These are phyloP conservation scores for Acipenser transmontanus DNA, from an alignment of 2,797 vertebrate species.

Conservation along the genomic window DNA sequence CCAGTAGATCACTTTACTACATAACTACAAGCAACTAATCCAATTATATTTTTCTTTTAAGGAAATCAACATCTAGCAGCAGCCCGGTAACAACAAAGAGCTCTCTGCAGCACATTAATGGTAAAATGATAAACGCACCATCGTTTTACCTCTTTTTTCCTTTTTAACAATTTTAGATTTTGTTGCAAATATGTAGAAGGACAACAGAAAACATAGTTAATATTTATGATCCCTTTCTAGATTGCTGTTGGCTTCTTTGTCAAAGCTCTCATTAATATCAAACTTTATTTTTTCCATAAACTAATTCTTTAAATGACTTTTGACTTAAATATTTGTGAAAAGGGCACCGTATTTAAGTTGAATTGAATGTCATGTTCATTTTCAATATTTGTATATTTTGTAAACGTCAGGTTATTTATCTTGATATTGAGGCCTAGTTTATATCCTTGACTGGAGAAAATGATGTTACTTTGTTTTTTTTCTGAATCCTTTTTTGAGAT, in stretches of 20 bases:
- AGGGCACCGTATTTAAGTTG: too few species aligned
- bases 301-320: too few species aligned
- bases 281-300: neutral
- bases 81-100: constrained; percentile 47
- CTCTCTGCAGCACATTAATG: constrained; percentile 46
- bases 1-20: neutral
- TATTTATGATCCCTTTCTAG: constrained; percentile 8
- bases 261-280: constrained; percentile 9
- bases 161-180: too few species aligned
- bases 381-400: too few species aligned
- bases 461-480: too few species aligned
- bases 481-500: neutral
- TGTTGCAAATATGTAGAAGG: neutral
- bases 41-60: constrained; percentile 25
- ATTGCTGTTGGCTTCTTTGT: constrained; percentile 30
- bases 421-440: too few species aligned
- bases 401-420: too few species aligned
- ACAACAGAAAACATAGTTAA: neutral
- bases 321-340: too few species aligned
- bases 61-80: constrained; percentile 50
- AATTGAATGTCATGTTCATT: too few species aligned
- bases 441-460: too few species aligned
- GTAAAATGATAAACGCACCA: constrained; percentile 27
- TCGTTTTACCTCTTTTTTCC: neutral
- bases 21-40: neutral